These are phyloP conservation scores for Parauchenoglanis punctatus DNA, from an alignment of 2,797 vertebrate species.

Conservation along the genomic window DNA sequence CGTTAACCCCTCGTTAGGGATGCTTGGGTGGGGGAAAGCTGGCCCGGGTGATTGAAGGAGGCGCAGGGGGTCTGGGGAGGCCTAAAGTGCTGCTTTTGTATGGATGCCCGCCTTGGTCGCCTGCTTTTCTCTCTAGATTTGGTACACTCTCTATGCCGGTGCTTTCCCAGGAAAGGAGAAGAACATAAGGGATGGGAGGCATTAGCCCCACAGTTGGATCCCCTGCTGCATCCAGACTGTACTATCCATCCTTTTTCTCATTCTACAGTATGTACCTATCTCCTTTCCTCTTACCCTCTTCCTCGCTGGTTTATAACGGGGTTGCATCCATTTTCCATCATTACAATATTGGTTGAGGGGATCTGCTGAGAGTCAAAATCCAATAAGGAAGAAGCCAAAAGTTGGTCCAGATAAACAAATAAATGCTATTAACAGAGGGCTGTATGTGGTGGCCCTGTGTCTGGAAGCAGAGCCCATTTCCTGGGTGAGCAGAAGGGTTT, in stretches of 20 bases:
- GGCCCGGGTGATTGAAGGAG: slow-evolving; percentile 54
- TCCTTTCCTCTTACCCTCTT: slow-evolving; percentile 43
- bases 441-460: slow-evolving; percentile 69
- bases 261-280: slow-evolving; percentile 8
- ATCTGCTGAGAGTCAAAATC: slow-evolving; percentile 78
- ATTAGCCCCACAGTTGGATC: slow-evolving; percentile 74
- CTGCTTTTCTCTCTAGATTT: slow-evolving; percentile 48
- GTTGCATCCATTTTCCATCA: slow-evolving; percentile 68
- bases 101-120: slow-evolving; percentile 73
- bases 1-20: slow-evolving; percentile 90
- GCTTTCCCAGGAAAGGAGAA: slow-evolving; percentile 49
- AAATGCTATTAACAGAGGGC: slow-evolving; percentile 78
- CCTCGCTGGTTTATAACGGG: slow-evolving; percentile 42
- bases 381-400: slow-evolving; percentile 80
- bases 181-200: slow-evolving; percentile 71
- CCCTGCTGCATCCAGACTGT: slow-evolving; percentile 61
- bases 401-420: slow-evolving; percentile 83
- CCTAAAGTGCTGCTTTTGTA: slow-evolving; percentile 83
- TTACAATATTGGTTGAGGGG: slow-evolving; percentile 60
- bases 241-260: slow-evolving; percentile 45
- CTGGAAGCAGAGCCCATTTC: slow-evolving; percentile 83
- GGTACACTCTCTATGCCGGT: slow-evolving; percentile 25
- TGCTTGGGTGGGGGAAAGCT: slow-evolving; percentile 55
- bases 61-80: slow-evolving; percentile 68
- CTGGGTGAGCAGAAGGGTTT: slow-evolving; percentile 78